Percentiles rank a stretch among this genome's conserved stretches.
phyloP scores from a whole-genome alignment of 2,113 vertebrate species.

The Peromyscus leucopus region DNA sequence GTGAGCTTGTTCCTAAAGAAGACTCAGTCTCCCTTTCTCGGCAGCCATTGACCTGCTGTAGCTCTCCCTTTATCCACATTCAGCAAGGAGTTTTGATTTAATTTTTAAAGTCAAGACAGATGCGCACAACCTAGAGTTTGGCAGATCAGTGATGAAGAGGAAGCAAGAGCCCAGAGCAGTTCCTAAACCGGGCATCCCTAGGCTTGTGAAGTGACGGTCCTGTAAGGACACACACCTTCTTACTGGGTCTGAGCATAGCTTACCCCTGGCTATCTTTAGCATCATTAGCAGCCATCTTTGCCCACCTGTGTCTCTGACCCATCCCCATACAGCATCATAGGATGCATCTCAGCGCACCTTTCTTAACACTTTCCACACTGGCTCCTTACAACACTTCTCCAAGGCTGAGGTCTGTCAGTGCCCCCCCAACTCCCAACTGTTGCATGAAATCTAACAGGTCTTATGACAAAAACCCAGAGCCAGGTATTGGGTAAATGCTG shows the following conservation, averaged over 20 bases:
- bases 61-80: neutral
- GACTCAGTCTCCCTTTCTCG: neutral
- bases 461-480: no score
- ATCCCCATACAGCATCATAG: accelerated
- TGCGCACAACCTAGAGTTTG: neutral
- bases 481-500: no score
- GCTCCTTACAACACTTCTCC: neutral
- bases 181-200: neutral
- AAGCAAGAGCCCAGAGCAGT: neutral
- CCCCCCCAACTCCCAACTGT: no score
- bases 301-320: neutral
- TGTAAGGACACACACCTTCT: accelerated
- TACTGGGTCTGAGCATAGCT: neutral
- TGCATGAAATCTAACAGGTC: no score
- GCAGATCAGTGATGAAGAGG: neutral
- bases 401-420: neutral
- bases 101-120: neutral
- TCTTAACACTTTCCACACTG: neutral
- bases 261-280: neutral
- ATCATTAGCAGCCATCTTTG: neutral
- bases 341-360: accelerated
- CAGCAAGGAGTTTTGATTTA: neutral
- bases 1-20: neutral
- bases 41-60: neutral
- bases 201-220: no score